A percentile compares a stretch with the other conserved stretches of the same genome.
Conservation (phyloP, 2,113 vertebrate species). For the Platichthys stellatus region DNA sequence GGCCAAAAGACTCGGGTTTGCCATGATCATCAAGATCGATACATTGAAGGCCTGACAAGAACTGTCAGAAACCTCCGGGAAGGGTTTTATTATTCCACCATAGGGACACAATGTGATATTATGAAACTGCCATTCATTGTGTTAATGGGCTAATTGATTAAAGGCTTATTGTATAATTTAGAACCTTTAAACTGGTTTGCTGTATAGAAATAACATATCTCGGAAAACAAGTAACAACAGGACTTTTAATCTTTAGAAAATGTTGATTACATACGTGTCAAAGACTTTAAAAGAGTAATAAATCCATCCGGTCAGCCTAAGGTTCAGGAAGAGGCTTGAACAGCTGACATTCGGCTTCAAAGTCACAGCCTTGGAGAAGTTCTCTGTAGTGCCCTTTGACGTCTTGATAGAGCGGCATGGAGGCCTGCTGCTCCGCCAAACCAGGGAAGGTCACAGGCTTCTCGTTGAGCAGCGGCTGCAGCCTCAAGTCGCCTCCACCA, state of each 20-base stretch:
- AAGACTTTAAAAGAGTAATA: too few relatives aligned
- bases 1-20: neutral
- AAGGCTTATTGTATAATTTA: too few relatives aligned
- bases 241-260: too few relatives aligned
- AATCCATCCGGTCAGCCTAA: neutral
- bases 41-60: too few relatives aligned
- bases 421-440: constrained; percentile 62
- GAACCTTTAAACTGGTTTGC: too few relatives aligned
- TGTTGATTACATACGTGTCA: too few relatives aligned
- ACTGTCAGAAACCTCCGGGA: neutral
- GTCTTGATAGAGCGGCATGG: constrained; percentile 82
- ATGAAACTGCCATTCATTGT: too few relatives aligned
- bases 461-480: constrained; percentile 93
- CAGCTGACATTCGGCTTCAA: constrained; percentile 85
- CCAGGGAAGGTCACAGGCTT: constrained; percentile 83
- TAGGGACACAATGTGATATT: neutral
- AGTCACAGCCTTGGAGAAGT: constrained; percentile 86
- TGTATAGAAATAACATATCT: too few relatives aligned
- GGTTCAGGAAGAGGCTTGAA: constrained; percentile 39
- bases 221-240: too few relatives aligned
- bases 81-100: neutral
- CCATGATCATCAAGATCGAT: too few relatives aligned
- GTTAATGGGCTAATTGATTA: too few relatives aligned
- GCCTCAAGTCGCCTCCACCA: constrained; percentile 77
- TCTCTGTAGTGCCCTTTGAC: constrained; percentile 85